Conservation (phyloP, 2,113 vertebrate genomes). For the Paramisgurnus dabryanus region DNA sequence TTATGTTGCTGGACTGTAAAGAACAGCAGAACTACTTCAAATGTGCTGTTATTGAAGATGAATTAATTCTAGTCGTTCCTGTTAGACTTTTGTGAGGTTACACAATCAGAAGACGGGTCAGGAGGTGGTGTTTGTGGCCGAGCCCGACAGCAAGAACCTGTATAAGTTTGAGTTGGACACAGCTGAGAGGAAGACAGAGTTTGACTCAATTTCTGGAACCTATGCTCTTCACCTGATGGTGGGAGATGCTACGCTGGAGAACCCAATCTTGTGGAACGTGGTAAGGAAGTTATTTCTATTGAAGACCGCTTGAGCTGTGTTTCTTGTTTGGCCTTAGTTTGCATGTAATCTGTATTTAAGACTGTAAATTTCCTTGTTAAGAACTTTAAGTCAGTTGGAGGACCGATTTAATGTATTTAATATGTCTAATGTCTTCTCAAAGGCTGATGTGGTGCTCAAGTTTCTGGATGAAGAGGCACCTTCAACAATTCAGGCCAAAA, state of each 20-base stretch:
- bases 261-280: slow-evolving; percentile 96
- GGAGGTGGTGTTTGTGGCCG: slow-evolving; percentile 97
- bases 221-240: slow-evolving; percentile 94
- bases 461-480: slow-evolving; percentile 95
- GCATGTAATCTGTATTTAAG: too few species aligned
- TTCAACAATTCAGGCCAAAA: slow-evolving; percentile 85
- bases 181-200: slow-evolving; percentile 89
- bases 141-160: slow-evolving; percentile 91
- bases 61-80: slow-evolving; percentile 7
- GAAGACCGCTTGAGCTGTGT: not conserved
- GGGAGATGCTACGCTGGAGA: slow-evolving; percentile 95
- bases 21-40: not conserved
- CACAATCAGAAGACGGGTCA: slow-evolving; percentile 97
- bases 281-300: slow-evolving; percentile 71
- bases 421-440: slow-evolving; percentile 39
- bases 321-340: too few species aligned
- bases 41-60: not conserved
- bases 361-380: not conserved
- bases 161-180: slow-evolving; percentile 98
- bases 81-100: slow-evolving; percentile 93
- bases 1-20: not conserved
- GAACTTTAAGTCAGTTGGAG: not conserved
- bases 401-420: not conserved
- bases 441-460: slow-evolving; percentile 94
- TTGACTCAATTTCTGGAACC: slow-evolving; percentile 92